Evolutionary conservation across 2,888 invertebrate species (phyloP), one percentile per base, ranked within the genome.

Genomic region (Sturmia bella): DNA sequence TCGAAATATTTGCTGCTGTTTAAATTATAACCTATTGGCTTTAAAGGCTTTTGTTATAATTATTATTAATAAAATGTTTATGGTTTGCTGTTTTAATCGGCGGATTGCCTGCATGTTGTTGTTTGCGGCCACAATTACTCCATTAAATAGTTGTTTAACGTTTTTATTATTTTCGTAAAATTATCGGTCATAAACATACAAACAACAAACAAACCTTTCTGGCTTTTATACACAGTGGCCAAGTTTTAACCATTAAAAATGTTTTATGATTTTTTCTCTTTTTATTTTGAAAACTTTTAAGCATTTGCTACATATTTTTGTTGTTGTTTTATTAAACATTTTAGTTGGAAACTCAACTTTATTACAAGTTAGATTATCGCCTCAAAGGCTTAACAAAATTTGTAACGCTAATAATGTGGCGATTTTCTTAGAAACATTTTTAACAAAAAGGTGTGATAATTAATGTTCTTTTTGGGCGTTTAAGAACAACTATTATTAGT

Each of bases 101-200:
- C 15, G 45, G 4, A 52, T 66, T 52, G 43, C 21, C 13, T 56
- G 54, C 50, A 15, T 75, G 17, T 54, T n/a, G 21, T 61, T 43
- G n/a, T 52, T 39, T 63, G 56, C 41, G 48, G 74, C 77, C 73
- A 70, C 77, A 74, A 82, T 82, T 78, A 78, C 81, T 70, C 77
- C 81, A 82, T 78, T 78, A 78, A 82, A 82, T 74, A 56, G 76
- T 81, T 74, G 81, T 74, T 73, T 64, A 76, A 81, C 72, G 57
- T 74, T 70, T 81, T 77, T 68, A 66, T 76, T 70, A 45, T 69
- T 52, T 70, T 48, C 39, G 52, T 54, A 61, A 52, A 66, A 64
- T 66, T 72, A 78, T 64, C 66, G 75, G 70, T 70, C 66, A 78
- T 21, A 69, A 5, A 21, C 27, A 75, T 7, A 41, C 32, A 64